Evolutionary conservation across 2,888 invertebrate genomes (phyloP).

Genomic region (Calameuta pallipes): DNA sequence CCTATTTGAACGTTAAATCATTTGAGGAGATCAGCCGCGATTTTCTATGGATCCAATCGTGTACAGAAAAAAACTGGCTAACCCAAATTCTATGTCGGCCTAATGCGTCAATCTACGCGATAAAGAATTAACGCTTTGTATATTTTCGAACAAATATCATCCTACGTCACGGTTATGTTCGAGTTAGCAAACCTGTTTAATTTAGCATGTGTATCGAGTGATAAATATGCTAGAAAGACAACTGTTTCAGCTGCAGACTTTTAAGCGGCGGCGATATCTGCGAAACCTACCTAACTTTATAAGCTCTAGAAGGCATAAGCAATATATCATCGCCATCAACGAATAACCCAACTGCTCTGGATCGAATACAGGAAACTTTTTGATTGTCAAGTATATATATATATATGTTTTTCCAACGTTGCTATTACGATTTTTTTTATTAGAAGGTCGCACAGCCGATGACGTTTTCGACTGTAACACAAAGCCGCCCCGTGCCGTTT

Average conservation of each 20-base stretch:
- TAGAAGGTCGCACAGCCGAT: not conserved
- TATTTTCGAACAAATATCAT: slow-evolving; percentile 12
- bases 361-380: not conserved
- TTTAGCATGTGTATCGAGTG: slow-evolving; percentile 18
- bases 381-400: not conserved
- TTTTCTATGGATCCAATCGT: not conserved
- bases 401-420: not conserved
- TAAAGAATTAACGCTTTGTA: slow-evolving; percentile 13
- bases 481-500: slow-evolving; percentile 15
- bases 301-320: not conserved
- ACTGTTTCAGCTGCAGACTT: not conserved
- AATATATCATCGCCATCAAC: not conserved
- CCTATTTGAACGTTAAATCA: not conserved
- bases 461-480: slow-evolving; percentile 3
- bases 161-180: slow-evolving; percentile 12
- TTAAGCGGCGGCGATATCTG: not conserved
- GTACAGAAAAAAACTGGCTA: not conserved
- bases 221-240: slow-evolving; percentile 12
- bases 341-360: not conserved
- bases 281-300: not conserved
- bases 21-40: not conserved
- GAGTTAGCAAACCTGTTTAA: slow-evolving; percentile 19
- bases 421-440: not conserved
- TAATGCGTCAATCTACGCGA: not conserved
- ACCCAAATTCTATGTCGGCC: not conserved